Percentiles rank a stretch among this genome's conserved stretches.
These are phyloP conservation scores for Siniperca scherzeri DNA, from an alignment of 2,797 vertebrate species.

Conservation along the genomic window DNA sequence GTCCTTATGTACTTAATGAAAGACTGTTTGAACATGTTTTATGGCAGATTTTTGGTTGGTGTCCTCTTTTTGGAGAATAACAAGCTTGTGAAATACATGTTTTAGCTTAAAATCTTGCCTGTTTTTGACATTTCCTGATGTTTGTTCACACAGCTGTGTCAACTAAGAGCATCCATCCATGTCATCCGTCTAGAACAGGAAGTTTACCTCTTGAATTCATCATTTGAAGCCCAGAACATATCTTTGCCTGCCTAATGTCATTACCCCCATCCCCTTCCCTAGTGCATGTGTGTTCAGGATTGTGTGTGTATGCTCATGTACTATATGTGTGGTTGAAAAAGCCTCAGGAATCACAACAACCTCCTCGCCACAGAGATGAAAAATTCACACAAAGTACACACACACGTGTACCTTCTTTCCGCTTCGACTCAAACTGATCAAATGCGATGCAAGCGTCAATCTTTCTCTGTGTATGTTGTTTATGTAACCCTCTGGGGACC, in stretches of 20 bases:
- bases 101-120: neutral
- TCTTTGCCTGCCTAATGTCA: constrained; percentile 9
- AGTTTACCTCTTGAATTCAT: neutral
- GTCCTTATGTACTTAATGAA: neutral
- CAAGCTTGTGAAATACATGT: neutral
- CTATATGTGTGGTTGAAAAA: constrained; percentile 40
- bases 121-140: neutral
- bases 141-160: constrained; percentile 8
- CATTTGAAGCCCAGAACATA: constrained; percentile 14
- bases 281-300: neutral
- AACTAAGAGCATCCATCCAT: constrained; percentile 7
- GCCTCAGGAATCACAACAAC: constrained; percentile 63
- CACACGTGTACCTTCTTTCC: neutral
- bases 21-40: neutral
- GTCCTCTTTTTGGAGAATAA: neutral
- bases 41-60: neutral
- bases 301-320: neutral
- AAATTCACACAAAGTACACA: constrained; percentile 25
- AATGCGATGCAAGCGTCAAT: constrained; percentile 54
- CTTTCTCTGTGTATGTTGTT: constrained; percentile 54
- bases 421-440: constrained; percentile 32
- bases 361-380: constrained; percentile 48
- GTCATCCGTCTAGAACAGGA: neutral
- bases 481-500: constrained; percentile 72
- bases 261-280: constrained; percentile 8